Evolutionary conservation across 2,888 invertebrate genomes (phyloP), one percentile per base, ranked within the genome.

Genomic region (Leuctra nigra): DNA sequence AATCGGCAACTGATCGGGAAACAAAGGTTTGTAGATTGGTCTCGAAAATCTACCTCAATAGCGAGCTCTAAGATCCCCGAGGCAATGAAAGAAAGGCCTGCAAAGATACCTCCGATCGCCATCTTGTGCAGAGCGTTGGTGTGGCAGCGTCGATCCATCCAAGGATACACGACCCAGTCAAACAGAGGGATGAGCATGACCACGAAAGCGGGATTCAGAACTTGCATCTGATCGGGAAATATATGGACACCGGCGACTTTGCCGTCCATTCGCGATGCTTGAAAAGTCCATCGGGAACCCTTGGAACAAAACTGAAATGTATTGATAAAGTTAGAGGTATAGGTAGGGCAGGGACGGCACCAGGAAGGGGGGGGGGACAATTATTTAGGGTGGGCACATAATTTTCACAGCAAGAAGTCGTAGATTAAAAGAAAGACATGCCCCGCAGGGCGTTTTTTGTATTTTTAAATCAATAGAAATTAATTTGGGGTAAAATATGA

Each of bases 151-250:
- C 72, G 74, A 22, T 69, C 69, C 56, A 80, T 68, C 25, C 74
- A 66, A 0, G 82, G 82, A 64, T 82, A 82, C 11, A 83, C 65
- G n/a, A 73, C 61, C 52, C 69, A 69, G 60, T 77, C 75, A 63
- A 83, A 83, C 16, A 82, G 64, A 0, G 88, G 88, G 53, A 88
- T 87, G 68, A 87, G 74, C 4, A 84, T 62, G 20, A 88, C 72
- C 14, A 88, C 86, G 68, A 87, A 76, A 0, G 82, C 77, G 0
- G 88, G 88, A 69, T 87, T 88, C 65, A 88, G 75, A 25, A 87
- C 85, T 73, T 89, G 87, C 73, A 91, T 80, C 72, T 91, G 90
- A 67, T 91, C 91, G 0, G 91, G 90, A 69, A 83, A 76, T 4
- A 75, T 65, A 20, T 65, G 64, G 35, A 62, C 65, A 9, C 64